These are phyloP conservation scores for Cheilosia scutellata DNA, from an alignment of 2,888 invertebrate species.

Conservation along the genomic window DNA sequence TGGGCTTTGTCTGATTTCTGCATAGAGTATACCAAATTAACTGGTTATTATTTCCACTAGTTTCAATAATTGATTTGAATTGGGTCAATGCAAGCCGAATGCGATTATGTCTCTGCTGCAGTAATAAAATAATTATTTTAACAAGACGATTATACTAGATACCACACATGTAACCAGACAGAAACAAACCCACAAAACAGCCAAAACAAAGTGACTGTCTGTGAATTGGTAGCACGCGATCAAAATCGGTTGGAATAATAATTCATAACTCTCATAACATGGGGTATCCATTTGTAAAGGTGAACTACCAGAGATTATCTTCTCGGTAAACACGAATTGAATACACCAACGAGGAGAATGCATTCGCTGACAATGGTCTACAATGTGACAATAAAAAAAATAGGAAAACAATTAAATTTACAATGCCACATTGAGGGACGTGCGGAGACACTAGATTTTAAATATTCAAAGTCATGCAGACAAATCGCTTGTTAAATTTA, in stretches of 20 bases:
- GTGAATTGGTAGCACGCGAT: slow-evolving; percentile 64
- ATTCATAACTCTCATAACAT: slow-evolving; percentile 50
- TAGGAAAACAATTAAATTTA: slow-evolving; percentile 29
- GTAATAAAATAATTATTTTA: slow-evolving; percentile 60
- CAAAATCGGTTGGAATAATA: slow-evolving; percentile 53
- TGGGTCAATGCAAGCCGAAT: slow-evolving; percentile 66
- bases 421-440: slow-evolving; percentile 63
- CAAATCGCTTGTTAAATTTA: background rate
- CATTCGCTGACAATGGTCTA: slow-evolving; percentile 9
- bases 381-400: slow-evolving; percentile 33
- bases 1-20: slow-evolving; percentile 22
- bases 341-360: slow-evolving; percentile 28
- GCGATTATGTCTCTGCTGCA: slow-evolving; percentile 24
- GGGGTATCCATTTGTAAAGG: slow-evolving; percentile 47
- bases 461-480: slow-evolving; percentile 23
- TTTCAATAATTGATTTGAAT: slow-evolving; percentile 59
- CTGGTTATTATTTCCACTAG: background rate
- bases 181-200: slow-evolving; percentile 12
- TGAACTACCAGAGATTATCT: slow-evolving; percentile 59
- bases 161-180: slow-evolving; percentile 4
- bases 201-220: slow-evolving; percentile 49
- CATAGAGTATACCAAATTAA: background rate
- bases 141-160: slow-evolving; percentile 26
- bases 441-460: background rate
- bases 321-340: slow-evolving; percentile 50